phyloP scores from a whole-genome alignment of 2,113 vertebrate genomes.

The Amphiprion percula region DNA sequence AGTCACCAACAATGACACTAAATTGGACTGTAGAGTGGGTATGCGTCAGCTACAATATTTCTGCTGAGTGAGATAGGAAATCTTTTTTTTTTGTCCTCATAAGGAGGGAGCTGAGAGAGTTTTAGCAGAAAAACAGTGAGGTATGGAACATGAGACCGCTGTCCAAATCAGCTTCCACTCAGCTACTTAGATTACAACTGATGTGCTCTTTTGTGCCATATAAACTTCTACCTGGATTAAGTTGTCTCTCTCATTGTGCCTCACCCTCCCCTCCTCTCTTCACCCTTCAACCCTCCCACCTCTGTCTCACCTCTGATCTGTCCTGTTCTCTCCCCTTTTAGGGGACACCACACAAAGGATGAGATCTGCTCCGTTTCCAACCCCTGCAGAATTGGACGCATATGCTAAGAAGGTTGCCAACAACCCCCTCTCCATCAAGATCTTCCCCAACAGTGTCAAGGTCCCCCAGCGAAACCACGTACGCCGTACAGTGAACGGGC shows the following conservation, averaged over 20 bases:
- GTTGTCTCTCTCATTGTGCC: conserved; percentile 40
- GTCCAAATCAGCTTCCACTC: conserved; percentile 47
- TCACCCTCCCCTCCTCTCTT: not conserved
- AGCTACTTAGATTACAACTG: conserved; percentile 64
- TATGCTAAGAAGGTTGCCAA: conserved; percentile 99
- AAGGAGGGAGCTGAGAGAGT: conserved; percentile 6
- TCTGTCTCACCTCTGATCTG: conserved; percentile 44
- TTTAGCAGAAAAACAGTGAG: conserved; percentile 27
- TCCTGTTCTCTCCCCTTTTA: conserved; percentile 80
- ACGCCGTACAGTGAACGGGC: conserved; percentile 97
- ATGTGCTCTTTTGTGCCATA: conserved; percentile 57
- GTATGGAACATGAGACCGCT: conserved; percentile 48
- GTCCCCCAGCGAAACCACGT: conserved; percentile 99
- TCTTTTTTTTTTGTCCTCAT: conserved; percentile 17
- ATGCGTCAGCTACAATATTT: conserved; percentile 39
- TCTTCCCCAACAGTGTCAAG: conserved; percentile 99
- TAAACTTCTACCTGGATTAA: conserved; percentile 50
- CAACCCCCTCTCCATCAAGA: conserved; percentile 99
- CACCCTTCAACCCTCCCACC: not conserved
- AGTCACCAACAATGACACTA: conserved; percentile 44
- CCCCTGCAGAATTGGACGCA: conserved; percentile 99
- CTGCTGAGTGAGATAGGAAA: conserved; percentile 30
- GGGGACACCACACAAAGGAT: conserved; percentile 99
- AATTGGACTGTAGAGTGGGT: conserved; percentile 57
- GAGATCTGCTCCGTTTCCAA: conserved; percentile 99